These are phyloP conservation scores for Temnothorax longispinosus DNA, from an alignment of 1,140 invertebrate species.

Conservation along the genomic window DNA sequence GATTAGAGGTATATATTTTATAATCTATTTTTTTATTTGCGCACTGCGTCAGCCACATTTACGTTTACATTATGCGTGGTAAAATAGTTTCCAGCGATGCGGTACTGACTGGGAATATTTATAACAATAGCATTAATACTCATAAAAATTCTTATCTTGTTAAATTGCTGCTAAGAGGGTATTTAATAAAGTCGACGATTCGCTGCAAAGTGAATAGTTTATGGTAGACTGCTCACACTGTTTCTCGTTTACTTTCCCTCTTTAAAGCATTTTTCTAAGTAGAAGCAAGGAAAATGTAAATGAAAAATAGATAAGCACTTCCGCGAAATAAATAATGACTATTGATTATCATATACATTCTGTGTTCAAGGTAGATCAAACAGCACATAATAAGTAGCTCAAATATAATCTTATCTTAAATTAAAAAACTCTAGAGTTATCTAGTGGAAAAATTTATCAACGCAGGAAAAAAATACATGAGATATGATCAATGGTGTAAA, in stretches of 20 bases:
- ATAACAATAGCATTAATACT: conserved; percentile 6
- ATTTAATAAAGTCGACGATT: conserved; percentile 23
- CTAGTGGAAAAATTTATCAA: background rate
- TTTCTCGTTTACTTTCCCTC: background rate
- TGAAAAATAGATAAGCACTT: conserved; percentile 39
- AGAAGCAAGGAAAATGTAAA: background rate
- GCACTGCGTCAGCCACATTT: background rate
- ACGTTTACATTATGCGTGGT: background rate
- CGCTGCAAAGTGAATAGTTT: conserved; percentile 11
- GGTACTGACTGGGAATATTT: background rate
- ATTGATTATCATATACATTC: conserved; percentile 2
- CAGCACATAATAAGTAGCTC: background rate
- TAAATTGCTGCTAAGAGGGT: background rate
- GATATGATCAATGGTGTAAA: background rate
- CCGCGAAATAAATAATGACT: background rate
- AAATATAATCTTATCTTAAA: background rate
- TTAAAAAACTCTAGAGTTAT: conserved; percentile 1
- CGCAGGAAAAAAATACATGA: background rate
- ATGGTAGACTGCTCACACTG: background rate
- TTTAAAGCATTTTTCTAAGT: conserved; percentile 19
- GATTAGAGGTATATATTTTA: background rate
- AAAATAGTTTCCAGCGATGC: background rate
- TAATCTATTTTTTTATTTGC: background rate
- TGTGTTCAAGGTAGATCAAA: conserved; percentile 20
- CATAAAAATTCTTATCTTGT: conserved; percentile 49